A percentile compares a stretch with the other conserved stretches of the same genome.
Evolutionary conservation across 1,140 invertebrate genomes (phyloP).

Genomic region (Fopius arisanus): DNA sequence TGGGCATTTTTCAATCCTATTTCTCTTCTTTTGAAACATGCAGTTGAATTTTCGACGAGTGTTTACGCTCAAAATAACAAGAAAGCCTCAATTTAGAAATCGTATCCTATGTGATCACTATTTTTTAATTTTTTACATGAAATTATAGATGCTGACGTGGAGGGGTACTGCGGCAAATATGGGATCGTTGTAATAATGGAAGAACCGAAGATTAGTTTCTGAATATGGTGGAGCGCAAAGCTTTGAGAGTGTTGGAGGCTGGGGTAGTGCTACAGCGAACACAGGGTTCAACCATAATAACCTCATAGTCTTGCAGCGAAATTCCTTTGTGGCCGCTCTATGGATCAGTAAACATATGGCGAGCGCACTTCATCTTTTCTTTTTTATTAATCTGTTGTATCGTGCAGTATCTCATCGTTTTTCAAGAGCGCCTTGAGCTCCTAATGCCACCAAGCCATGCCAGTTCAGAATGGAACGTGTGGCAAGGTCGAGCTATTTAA

Average conservation of each 20-base stretch:
- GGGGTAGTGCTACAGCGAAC: background rate
- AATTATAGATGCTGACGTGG: too few species aligned
- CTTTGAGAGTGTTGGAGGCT: background rate
- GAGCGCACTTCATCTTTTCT: background rate
- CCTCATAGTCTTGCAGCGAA: background rate
- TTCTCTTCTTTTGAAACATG: background rate
- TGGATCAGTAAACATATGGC: background rate
- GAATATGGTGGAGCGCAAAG: background rate
- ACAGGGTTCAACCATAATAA: background rate
- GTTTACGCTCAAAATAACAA: background rate
- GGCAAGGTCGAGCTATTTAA: too few species aligned
- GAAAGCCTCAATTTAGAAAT: too few species aligned
- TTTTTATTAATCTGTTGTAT: background rate
- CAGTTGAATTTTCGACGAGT: background rate
- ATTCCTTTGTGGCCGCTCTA: background rate
- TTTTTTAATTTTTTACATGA: background rate
- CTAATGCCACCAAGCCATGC: too few species aligned
- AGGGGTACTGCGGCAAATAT: background rate
- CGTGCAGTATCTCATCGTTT: background rate
- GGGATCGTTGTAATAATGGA: constrained; percentile 6
- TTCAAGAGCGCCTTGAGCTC: too few species aligned
- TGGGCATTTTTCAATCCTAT: background rate
- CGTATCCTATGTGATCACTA: background rate
- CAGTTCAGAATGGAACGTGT: too few species aligned
- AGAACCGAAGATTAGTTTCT: constrained; percentile 7